A percentile compares a stretch with the other conserved stretches of the same genome.
These are phyloP conservation scores for Balaenoptera acutorostrata DNA, from an alignment of 2,113 vertebrate genomes.

Conservation along the genomic window DNA sequence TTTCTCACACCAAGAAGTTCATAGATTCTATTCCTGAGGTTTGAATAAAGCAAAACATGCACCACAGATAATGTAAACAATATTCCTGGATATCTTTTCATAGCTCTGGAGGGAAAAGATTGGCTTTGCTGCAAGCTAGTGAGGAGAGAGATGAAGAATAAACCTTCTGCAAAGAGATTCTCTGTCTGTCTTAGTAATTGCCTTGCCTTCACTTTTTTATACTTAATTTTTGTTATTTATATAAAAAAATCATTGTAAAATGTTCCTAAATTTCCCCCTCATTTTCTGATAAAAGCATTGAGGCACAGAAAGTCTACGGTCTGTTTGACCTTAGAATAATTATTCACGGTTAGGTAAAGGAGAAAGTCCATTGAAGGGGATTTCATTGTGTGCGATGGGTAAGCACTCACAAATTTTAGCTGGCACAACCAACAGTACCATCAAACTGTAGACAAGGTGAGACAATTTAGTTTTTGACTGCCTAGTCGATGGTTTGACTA, in stretches of 20 bases:
- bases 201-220: neutral
- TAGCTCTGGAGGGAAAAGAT: neutral
- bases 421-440: fast-evolving
- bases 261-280: neutral
- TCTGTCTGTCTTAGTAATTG: neutral
- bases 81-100: neutral
- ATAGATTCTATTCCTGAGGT: neutral
- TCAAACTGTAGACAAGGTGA: neutral
- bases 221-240: neutral
- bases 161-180: neutral
- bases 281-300: neutral
- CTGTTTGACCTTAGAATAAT: neutral
- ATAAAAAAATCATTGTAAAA: neutral
- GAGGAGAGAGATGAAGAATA: neutral
- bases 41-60: neutral
- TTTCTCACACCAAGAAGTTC: neutral
- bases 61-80: neutral
- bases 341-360: neutral
- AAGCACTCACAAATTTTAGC: neutral
- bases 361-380: neutral
- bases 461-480: neutral
- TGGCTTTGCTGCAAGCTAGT: neutral
- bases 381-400: neutral
- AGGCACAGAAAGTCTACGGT: neutral
- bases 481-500: neutral